Conservation (phyloP, 2,113 vertebrate genomes). For the Pagrus major region DNA sequence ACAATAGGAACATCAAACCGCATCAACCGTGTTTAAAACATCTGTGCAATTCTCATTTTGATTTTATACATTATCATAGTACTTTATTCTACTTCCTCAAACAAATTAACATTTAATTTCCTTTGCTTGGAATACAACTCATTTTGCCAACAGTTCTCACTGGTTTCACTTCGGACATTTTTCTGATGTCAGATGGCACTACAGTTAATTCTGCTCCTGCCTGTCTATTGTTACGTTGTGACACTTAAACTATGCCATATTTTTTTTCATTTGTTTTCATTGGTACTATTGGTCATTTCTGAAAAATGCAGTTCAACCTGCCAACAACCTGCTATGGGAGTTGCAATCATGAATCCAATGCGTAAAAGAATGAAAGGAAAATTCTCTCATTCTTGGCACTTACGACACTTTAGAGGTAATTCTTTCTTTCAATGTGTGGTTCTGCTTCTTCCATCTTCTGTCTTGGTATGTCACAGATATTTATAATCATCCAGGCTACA, state of each 20-base stretch:
- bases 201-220: not conserved
- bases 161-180: not conserved
- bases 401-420: not conserved
- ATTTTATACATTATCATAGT: not conserved
- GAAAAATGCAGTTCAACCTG: slow-evolving; percentile 1
- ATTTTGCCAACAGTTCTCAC: not conserved
- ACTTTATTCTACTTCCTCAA: not conserved
- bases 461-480: not conserved
- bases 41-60: not conserved
- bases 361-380: not conserved
- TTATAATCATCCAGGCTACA: too few relatives aligned
- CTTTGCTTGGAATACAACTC: not conserved
- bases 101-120: not conserved
- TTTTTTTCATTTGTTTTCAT: not conserved
- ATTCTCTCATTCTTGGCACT: not conserved
- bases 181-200: not conserved
- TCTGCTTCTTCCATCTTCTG: not conserved
- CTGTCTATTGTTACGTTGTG: not conserved
- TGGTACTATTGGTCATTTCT: not conserved
- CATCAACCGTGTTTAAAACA: not conserved
- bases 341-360: not conserved
- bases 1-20: not conserved
- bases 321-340: not conserved
- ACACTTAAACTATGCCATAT: not conserved
- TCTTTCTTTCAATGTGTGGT: not conserved